These are phyloP conservation scores for Ammodytes dubius DNA, from an alignment of 2,113 vertebrate genomes.

Conservation along the genomic window DNA sequence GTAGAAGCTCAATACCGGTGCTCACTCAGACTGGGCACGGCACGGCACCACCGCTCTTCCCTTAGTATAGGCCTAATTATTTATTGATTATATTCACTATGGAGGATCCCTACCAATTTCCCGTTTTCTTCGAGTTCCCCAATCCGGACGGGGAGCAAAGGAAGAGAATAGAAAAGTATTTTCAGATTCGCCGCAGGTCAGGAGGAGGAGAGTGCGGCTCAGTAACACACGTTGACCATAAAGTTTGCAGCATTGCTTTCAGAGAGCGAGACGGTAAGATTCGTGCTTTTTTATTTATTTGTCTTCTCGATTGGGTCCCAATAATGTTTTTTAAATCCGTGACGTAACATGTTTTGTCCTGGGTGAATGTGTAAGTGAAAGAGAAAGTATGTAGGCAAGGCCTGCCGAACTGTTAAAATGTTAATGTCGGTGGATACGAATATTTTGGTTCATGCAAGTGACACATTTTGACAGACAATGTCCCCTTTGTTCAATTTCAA, in stretches of 20 bases:
- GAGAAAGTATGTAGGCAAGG: constrained; percentile 30
- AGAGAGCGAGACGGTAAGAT: constrained; percentile 53
- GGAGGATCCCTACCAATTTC: constrained; percentile 1
- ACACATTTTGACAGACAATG: not conserved
- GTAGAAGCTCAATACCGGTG: not conserved
- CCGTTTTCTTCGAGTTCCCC: constrained; percentile 54
- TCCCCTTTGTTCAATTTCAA: no score
- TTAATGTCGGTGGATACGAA: no score
- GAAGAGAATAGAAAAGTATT: constrained; percentile 51
- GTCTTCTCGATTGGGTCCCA: not conserved
- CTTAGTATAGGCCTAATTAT: not conserved
- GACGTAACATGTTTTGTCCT: not conserved
- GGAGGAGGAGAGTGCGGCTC: constrained; percentile 72
- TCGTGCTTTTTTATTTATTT: not conserved
- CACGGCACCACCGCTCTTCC: not conserved
- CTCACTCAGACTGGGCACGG: not conserved
- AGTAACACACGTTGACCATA: not conserved
- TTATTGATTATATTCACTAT: not conserved
- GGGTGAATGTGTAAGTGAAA: not conserved
- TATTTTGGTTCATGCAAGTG: not conserved
- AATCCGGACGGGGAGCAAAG: not conserved
- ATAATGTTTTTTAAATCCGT: not conserved
- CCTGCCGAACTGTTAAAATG: not conserved
- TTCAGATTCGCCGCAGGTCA: constrained; percentile 55
- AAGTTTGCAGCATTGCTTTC: constrained; percentile 62